These are phyloP conservation scores for Aldrovandia affinis DNA, from an alignment of 2,797 vertebrate genomes.

Conservation along the genomic window DNA sequence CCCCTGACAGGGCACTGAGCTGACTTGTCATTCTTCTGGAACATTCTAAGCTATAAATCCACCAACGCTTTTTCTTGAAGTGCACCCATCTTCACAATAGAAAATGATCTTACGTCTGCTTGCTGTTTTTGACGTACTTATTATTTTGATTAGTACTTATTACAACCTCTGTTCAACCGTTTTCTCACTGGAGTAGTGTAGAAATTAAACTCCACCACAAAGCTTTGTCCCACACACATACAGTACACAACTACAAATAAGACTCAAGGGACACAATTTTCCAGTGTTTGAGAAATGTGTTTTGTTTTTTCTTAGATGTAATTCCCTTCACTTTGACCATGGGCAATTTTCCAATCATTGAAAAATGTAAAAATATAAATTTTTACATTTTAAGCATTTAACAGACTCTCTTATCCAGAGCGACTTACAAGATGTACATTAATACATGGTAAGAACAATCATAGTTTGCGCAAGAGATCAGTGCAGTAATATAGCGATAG, in stretches of 20 bases:
- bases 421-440: too few relatives aligned
- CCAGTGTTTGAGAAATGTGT: not conserved
- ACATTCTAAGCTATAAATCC: conserved; percentile 38
- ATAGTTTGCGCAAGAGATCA: too few relatives aligned
- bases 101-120: not conserved
- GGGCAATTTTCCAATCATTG: not conserved
- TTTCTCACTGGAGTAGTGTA: not conserved
- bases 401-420: too few relatives aligned
- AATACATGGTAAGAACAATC: too few relatives aligned
- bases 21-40: conserved; percentile 39
- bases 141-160: not conserved
- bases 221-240: not conserved
- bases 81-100: not conserved
- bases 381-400: too few relatives aligned
- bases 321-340: not conserved
- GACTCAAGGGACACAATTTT: not conserved
- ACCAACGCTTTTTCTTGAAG: conserved; percentile 15
- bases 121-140: not conserved
- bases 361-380: not conserved
- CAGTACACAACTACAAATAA: not conserved
- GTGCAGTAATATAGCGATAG: too few relatives aligned
- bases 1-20: conserved; percentile 40
- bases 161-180: not conserved
- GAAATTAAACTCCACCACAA: not conserved
- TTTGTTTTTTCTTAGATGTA: not conserved